These are phyloP conservation scores for Margaritifera margaritifera DNA, from an alignment of 2,888 invertebrate species.

Conservation along the genomic window DNA sequence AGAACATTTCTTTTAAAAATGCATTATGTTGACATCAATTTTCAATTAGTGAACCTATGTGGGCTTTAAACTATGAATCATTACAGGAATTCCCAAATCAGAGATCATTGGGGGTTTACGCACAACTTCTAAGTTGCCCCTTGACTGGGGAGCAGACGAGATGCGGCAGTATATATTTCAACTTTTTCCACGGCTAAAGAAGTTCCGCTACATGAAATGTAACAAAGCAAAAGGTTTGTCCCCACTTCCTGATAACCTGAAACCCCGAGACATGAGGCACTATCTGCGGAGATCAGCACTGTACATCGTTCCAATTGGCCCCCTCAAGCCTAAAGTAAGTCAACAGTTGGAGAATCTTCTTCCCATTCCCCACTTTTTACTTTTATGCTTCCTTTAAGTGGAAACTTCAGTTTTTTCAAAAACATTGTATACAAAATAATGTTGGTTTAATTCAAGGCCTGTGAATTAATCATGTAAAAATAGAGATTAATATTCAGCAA, in stretches of 20 bases:
- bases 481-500: too few species aligned
- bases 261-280: conserved; percentile 30
- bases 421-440: too few species aligned
- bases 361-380: too few species aligned
- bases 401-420: too few species aligned
- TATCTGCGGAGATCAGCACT: conserved; percentile 34
- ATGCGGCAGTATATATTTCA: conserved; percentile 24
- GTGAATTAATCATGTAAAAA: too few species aligned
- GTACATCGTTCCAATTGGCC: conserved; percentile 32
- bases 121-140: conserved; percentile 35
- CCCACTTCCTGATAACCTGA: conserved; percentile 34
- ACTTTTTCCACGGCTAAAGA: conserved; percentile 30
- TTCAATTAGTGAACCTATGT: too few species aligned
- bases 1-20: too few species aligned
- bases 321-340: conserved; percentile 31
- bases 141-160: conserved; percentile 33
- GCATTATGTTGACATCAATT: too few species aligned
- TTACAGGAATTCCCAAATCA: conserved; percentile 32
- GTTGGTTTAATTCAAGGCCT: too few species aligned
- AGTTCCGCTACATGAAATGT: conserved; percentile 35
- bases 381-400: too few species aligned
- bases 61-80: not conserved
- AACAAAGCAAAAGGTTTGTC: conserved; percentile 35
- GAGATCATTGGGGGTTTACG: conserved; percentile 35
- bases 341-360: not conserved